Evolutionary conservation across 2,113 vertebrate species (phyloP), one percentile per base, ranked within the genome.

Genomic region (Cottus gobio): DNA sequence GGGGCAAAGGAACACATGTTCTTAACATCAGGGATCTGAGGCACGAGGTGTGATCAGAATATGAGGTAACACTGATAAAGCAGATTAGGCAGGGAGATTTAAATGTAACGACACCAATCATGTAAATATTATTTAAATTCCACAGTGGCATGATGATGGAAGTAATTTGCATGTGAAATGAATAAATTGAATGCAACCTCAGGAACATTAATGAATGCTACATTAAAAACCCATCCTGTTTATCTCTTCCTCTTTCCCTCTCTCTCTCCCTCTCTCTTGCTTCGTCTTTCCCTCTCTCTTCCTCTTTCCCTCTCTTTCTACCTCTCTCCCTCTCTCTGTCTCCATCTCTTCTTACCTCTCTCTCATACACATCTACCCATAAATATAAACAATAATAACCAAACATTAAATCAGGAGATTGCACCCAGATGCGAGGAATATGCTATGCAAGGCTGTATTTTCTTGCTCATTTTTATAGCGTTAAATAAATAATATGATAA

Each of bases 161-260:
- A 60, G 39, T 30, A 7, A 87, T 89, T 87, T 84, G 75, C 34
- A 81, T 72, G 20, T 48, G 54, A 74, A 79, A 83, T 83, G 22
- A 67, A 83, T 70, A 3, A 56, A 77, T 42, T 60, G 52, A 88
- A 73, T 79, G 70, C 62, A 71, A 46, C 71, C 37, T 73, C 73
- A 42, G 54, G 70, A 87, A 34, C 65, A 77, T 39, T 44, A 28
- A 83, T 67, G 46, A 28, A 83, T 67, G 46, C 50, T 31, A 61
- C 20, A 46, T 75, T 36, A 79, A 75, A 61, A 57, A 67, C 66
- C 75, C 46, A 78, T 57, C 24, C 57, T 71, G 8, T 70, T 28
- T 50, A 34, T 34, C 2, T 31, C 30, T 31, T 31, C 30, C 13
- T 62, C 44, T 24, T n/a, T n/a, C n/a, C n/a, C n/a, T 2, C 4